A percentile compares a stretch with the other conserved stretches of the same genome.
phyloP scores from a whole-genome alignment of 2,797 vertebrate species.

The Poecilia gillii region DNA sequence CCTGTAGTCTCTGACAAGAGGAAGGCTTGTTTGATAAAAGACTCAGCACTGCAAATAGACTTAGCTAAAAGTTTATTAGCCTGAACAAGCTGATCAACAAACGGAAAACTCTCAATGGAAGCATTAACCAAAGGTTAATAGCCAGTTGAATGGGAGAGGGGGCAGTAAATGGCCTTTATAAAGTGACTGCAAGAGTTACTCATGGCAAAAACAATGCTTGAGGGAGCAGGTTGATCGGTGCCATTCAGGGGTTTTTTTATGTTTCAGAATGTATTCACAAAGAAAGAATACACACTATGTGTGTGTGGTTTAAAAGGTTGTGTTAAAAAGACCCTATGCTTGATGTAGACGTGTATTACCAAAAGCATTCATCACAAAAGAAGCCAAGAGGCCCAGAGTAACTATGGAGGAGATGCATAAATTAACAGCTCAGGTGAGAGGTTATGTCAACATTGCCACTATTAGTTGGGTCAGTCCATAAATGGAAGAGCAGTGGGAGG shows the following conservation, averaged over 20 bases:
- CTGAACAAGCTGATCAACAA: constrained; percentile 25
- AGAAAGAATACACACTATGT: constrained; percentile 4
- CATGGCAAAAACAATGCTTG: constrained; percentile 39
- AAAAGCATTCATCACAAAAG: not conserved
- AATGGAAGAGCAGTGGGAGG: not conserved
- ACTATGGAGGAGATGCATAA: not conserved
- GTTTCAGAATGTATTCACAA: constrained; percentile 3
- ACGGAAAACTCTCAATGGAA: constrained; percentile 42
- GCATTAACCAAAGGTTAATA: constrained; percentile 66
- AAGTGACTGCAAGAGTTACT: constrained; percentile 52
- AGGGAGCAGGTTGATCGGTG: constrained; percentile 22
- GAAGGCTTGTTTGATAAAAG: constrained; percentile 19
- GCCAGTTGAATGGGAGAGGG: constrained; percentile 40
- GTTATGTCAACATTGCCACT: not conserved
- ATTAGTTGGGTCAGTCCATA: not conserved
- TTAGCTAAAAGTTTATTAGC: constrained; percentile 31
- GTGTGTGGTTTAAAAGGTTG: not conserved
- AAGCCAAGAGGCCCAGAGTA: not conserved
- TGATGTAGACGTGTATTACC: constrained; percentile 2
- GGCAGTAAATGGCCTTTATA: constrained; percentile 62
- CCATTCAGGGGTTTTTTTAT: constrained; percentile 9
- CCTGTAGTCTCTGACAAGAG: constrained; percentile 18
- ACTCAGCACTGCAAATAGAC: constrained; percentile 14
- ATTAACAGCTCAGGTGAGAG: not conserved
- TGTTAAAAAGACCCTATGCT: not conserved